Evolutionary conservation across 2,113 vertebrate genomes (phyloP), one percentile per base, ranked within the genome.

Genomic region (Cervus canadensis): DNA sequence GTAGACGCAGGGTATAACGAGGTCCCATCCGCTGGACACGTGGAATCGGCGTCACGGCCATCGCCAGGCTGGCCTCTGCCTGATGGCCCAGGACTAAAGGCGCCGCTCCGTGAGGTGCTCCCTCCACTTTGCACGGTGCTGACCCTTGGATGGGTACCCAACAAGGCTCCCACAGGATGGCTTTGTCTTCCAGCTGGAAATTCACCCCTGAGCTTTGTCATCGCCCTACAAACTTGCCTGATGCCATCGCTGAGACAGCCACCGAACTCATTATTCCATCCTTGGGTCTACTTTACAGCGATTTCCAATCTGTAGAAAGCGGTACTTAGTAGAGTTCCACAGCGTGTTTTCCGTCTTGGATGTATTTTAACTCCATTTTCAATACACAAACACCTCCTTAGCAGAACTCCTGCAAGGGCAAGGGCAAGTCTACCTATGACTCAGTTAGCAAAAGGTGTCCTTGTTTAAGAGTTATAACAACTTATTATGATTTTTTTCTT

Each of bases 1-100:
- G 6, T 5, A 1, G 19, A 45, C 19, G 2, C 4, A 3, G 50
- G 33, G 10, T 62, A 7, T 3, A 1, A 2, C 13, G 15, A 2
- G 1, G 13, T 2, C 9, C 4, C 3, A 0, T 2, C 16, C 2
- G 11, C 7, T 2, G 16, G 0, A 3, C 0, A 0, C 2, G 0
- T 7, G 3, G 5, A 21, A 14, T 1, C 2, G 0, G 4, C 14
- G 1, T 19, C 50, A 0, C 1, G 16, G 25, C 33, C 11, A 0
- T 7, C 0, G 5, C 33, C 56, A 10, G 15, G 2, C 2, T 5
- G 1, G 21, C 25, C n/a, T 50, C 21, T 14, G 30, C 36, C 26
- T 16, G 28, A 6, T 8, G 2, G 5, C n/a, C 2, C 2, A 33
- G 21, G 64, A 10, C 54, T 4, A 14, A 10, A 1, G 0, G 2